Evolutionary conservation across 1,140 invertebrate species (phyloP), one percentile per base, ranked within the genome.

Genomic region (Drosophila setifemur): DNA sequence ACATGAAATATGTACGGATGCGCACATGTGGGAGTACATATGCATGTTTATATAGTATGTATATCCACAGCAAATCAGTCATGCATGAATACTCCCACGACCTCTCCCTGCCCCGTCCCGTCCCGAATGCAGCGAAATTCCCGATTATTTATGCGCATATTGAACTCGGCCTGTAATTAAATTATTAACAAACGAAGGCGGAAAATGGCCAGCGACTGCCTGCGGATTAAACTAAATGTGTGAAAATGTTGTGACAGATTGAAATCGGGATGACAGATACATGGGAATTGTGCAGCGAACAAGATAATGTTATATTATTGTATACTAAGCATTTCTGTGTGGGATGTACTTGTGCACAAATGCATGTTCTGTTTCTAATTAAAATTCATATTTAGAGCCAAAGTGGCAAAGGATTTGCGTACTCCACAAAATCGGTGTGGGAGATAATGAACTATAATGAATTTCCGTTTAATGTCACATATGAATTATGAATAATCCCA

Each of bases 111-210:
- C 7, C 31, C 31, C 1, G 12, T 14, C 8, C 11, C 11, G 7
- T 2, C 19, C 2, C 9, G 21, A 6, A 12, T 26, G 28, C 44
- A 64, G 33, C 49, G 43, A 57, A 64, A 14, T 60, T 57, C 54
- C 69, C 45, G 40, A 61, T 82, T 83, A 77, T 77, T 83, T 77
- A 83, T 82, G 77, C 55, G 68, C 77, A 82, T 70, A 83, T 66
- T 58, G 70, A 72, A 74, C 70, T 73, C 54, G 53, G 58, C 48
- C 55, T 35, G 35, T 67, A 78, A 83, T 85, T 79, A 57, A 78
- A 79, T 78, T 74, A 85, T 85, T 78, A 26, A 57, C 31, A 29
- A 60, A 25, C 57, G 57, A 43, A 45, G 48, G 37, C 28, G 31
- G 18, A 55, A 55, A 9, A 7, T 37, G 9, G 12, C 23, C n/a